Base-by-base conservation (phyloP, 2,113 vertebrate species). In the Trogon melanurus region DNA sequence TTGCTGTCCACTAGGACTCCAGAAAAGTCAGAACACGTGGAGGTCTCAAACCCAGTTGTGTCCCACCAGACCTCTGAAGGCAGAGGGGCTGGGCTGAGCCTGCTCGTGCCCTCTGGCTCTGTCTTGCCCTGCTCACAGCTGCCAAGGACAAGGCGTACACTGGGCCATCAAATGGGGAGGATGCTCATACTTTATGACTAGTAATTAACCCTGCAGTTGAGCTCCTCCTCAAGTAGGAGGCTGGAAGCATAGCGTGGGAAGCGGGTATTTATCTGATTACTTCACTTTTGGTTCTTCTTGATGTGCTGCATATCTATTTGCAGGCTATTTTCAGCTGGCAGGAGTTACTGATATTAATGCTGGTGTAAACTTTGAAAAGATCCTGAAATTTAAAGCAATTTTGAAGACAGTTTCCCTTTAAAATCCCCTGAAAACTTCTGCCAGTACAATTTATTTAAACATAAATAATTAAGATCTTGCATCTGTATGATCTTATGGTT, bases 11-110 rank as follows among this genome's bases (percentile, higher is more conserved):
- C 41, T 41, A 13, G 41, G 41, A 41, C 41, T 41, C 13, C 41
- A 20, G 32, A 45, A 23, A 34, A 58, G 27, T 32, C 38, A 36
- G 48, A 54, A n/a, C 2, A 1, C 0, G 1, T 6, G 8, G 18
- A 41, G 32, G 16, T 34, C 72, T 53, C 26, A 22, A 79, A 47
- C 27, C 45, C 0, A 6, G 1, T 27, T 8, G n/a, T 2, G 14
- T 30, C 66, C 36, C 12, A 30, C 60, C n/a, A n/a, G 34, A 38
- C 30, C 25, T 29, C 62, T 57, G 51, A 60, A 44, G 36, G 41
- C 34, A 44, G 67, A 54, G 36, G 44, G 58, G 44, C 45, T 41
- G 45, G 29, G 9, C 18, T 12, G 29, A 71, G 45, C 75, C 38
- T 25, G 32, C 17, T 2, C 26, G 78, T 78, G 41, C 11, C 65